Percentiles rank a stretch among this genome's conserved stretches.
Conservation (phyloP, 92 coral and sea anemone genomes). For the Anthopleura xanthogrammica region DNA sequence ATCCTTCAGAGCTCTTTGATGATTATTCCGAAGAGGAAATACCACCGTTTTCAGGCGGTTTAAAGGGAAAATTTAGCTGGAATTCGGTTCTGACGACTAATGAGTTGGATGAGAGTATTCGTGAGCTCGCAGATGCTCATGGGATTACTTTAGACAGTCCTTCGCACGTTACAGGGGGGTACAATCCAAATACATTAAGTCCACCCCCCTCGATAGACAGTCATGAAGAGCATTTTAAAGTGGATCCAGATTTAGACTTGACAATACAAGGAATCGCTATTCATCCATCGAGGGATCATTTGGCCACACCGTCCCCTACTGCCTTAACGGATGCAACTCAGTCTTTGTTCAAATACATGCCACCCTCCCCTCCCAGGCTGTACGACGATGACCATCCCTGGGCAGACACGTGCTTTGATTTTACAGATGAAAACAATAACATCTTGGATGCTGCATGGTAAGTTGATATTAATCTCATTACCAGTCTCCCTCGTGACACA, state of each 20-base stretch:
- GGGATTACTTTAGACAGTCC: slow-evolving; percentile 81
- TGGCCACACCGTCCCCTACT: slow-evolving; percentile 83
- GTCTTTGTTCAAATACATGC: slow-evolving; percentile 80
- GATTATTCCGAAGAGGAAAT: slow-evolving; percentile 83
- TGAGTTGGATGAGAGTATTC: slow-evolving; percentile 80
- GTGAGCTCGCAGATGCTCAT: slow-evolving; percentile 92
- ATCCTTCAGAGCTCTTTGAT: slow-evolving; percentile 51
- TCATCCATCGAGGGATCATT: slow-evolving; percentile 65
- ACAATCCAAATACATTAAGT: slow-evolving; percentile 40
- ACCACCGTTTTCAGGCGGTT: slow-evolving; percentile 92
- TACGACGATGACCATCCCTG: slow-evolving; percentile 86
- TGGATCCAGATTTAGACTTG: slow-evolving; percentile 84
- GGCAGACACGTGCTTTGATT: slow-evolving; percentile 78
- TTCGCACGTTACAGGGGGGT: slow-evolving; percentile 39
- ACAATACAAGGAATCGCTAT: slow-evolving; percentile 85
- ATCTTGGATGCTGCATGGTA: slow-evolving; percentile 54
- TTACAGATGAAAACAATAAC: slow-evolving; percentile 69
- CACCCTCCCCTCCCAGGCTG: slow-evolving; percentile 87
- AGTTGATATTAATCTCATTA: neutral
- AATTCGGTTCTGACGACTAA: slow-evolving; percentile 75
- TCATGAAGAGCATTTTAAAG: slow-evolving; percentile 64
- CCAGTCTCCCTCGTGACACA: neutral
- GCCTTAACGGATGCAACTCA: slow-evolving; percentile 80
- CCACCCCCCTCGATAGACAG: slow-evolving; percentile 73
- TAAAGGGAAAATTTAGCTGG: slow-evolving; percentile 96